These are phyloP conservation scores for Cynaeus angustus DNA, from an alignment of 2,888 invertebrate species.

Conservation along the genomic window DNA sequence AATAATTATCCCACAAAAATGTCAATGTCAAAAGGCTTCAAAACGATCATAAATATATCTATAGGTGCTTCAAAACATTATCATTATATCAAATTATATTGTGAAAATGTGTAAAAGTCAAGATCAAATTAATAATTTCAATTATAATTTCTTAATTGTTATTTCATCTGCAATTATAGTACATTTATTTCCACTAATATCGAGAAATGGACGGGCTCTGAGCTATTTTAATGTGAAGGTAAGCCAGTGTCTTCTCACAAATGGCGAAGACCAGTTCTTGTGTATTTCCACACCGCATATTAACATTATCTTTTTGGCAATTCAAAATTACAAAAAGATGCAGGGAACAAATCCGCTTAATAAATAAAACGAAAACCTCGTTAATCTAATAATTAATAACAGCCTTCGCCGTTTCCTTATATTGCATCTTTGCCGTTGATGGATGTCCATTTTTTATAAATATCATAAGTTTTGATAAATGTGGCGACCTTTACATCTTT, in stretches of 20 bases:
- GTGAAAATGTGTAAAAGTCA: slow-evolving; percentile 19
- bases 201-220: too few relatives aligned
- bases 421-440: neutral
- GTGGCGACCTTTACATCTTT: neutral
- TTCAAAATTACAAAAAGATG: neutral
- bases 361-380: neutral
- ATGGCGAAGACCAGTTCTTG: slow-evolving; percentile 25
- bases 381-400: neutral
- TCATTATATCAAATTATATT: too few relatives aligned
- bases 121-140: slow-evolving; percentile 13
- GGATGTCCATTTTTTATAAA: neutral
- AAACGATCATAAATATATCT: too few relatives aligned
- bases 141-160: neutral
- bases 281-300: neutral
- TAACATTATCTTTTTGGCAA: neutral
- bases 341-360: too few relatives aligned
- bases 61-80: too few relatives aligned
- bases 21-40: too few relatives aligned
- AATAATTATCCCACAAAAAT: neutral
- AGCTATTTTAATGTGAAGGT: slow-evolving; percentile 36
- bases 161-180: slow-evolving; percentile 3
- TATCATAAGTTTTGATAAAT: neutral
- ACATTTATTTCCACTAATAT: slow-evolving; percentile 12
- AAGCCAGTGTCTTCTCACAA: slow-evolving; percentile 40
- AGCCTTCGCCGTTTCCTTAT: slow-evolving; percentile 3